Conservation (phyloP, 2,797 vertebrate genomes). For the Anolis apletophallus region DNA sequence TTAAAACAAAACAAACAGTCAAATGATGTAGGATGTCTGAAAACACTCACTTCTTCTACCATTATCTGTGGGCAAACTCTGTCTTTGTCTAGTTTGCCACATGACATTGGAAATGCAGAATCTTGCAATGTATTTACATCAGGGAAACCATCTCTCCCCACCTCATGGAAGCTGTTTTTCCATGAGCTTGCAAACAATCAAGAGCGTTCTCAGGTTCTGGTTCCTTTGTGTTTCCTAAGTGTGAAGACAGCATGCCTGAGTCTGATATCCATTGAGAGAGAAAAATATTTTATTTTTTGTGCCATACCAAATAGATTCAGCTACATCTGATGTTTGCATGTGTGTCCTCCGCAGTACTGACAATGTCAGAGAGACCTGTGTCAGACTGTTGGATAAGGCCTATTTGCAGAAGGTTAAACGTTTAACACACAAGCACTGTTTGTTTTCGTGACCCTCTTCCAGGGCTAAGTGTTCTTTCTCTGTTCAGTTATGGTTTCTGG, state of each 20-base stretch:
- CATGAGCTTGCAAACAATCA: background rate
- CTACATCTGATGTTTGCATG: background rate
- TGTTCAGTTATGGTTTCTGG: background rate
- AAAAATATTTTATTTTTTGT: conserved; percentile 33
- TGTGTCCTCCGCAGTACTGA: background rate
- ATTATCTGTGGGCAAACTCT: background rate
- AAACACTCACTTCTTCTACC: background rate
- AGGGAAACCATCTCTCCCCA: background rate
- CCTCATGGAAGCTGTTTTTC: background rate
- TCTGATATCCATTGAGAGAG: background rate
- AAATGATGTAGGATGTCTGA: too few species aligned
- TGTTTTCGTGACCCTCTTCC: background rate
- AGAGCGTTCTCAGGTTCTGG: background rate
- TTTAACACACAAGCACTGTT: conserved; percentile 7
- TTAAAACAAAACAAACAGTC: too few species aligned
- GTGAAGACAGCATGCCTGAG: conserved; percentile 20
- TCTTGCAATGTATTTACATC: background rate
- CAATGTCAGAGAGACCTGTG: conserved; percentile 45
- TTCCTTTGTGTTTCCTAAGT: conserved; percentile 33
- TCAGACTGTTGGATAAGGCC: conserved; percentile 23
- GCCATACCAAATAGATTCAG: conserved; percentile 26
- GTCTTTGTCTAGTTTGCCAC: background rate
- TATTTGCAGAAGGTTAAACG: conserved; percentile 39
- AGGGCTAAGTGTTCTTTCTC: fast-evolving
- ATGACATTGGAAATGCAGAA: background rate